phyloP scores from a whole-genome alignment of 2,888 invertebrate genomes.

The Campoletis raptor region DNA sequence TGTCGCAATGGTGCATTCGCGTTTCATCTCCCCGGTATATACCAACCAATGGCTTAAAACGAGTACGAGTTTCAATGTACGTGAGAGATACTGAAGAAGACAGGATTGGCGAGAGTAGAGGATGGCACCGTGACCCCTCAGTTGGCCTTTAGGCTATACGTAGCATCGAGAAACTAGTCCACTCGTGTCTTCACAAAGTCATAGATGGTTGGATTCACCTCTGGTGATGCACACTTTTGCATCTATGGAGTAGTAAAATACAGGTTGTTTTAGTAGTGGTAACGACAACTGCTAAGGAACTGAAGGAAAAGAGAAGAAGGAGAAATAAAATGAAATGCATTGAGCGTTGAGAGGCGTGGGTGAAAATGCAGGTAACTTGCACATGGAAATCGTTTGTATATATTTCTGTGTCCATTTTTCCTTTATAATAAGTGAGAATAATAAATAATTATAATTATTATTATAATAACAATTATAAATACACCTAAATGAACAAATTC shows the following conservation, averaged over 20 bases:
- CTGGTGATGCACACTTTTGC: slow-evolving; percentile 45
- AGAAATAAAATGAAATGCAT: slow-evolving; percentile 28
- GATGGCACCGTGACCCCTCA: slow-evolving; percentile 80
- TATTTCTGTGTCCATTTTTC: not conserved
- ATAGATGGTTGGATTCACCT: slow-evolving; percentile 48
- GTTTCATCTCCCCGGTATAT: not conserved
- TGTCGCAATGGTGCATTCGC: slow-evolving; percentile 34
- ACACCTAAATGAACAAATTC: slow-evolving; percentile 10
- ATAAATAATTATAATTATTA: not conserved
- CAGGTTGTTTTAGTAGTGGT: slow-evolving; percentile 11
- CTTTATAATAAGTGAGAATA: slow-evolving; percentile 4
- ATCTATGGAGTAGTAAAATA: slow-evolving; percentile 46
- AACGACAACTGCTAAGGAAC: slow-evolving; percentile 27
- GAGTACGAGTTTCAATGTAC: slow-evolving; percentile 11
- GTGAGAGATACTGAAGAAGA: slow-evolving; percentile 24
- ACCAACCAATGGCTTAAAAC: slow-evolving; percentile 25
- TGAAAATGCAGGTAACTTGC: slow-evolving; percentile 49
- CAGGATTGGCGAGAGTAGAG: slow-evolving; percentile 67
- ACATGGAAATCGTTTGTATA: slow-evolving; percentile 5
- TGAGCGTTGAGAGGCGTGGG: slow-evolving; percentile 47
- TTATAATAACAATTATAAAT: slow-evolving; percentile 1
- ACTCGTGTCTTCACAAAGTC: slow-evolving; percentile 66
- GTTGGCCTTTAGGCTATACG: slow-evolving; percentile 76
- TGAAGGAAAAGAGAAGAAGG: not conserved
- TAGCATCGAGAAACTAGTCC: slow-evolving; percentile 76